phyloP scores from a whole-genome alignment of 2,888 invertebrate species.

The Odiellus spinosus region DNA sequence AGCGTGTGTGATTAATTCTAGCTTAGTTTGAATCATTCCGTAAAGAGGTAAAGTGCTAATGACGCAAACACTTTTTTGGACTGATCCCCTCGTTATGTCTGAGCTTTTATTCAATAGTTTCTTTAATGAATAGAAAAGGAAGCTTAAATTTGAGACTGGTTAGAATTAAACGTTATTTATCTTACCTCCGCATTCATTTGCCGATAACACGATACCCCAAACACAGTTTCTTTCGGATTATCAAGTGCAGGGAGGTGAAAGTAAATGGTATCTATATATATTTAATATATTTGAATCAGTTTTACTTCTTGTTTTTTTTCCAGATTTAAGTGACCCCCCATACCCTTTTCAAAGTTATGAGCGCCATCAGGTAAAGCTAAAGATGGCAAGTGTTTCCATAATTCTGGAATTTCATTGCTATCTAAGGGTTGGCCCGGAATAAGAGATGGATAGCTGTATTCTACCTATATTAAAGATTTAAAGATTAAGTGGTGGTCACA shows the following conservation, averaged over 20 bases:
- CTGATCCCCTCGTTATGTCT: constrained; percentile 90
- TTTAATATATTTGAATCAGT: no score
- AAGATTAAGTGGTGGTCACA: no score
- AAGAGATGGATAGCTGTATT: constrained; percentile 78
- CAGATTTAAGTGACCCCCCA: no score
- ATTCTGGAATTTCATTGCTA: constrained; percentile 67
- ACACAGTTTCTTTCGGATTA: constrained; percentile 69
- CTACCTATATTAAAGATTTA: constrained; percentile 33
- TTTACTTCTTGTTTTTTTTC: no score
- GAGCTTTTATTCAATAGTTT: constrained; percentile 78
- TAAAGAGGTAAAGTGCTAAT: constrained; percentile 77
- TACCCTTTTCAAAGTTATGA: constrained; percentile 72
- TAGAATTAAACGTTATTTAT: not conserved
- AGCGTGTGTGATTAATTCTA: constrained; percentile 87
- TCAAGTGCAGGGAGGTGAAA: constrained; percentile 82
- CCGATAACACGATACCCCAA: constrained; percentile 91
- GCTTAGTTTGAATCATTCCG: constrained; percentile 81
- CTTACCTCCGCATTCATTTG: constrained; percentile 85
- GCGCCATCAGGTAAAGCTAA: constrained; percentile 94
- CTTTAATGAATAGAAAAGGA: constrained; percentile 44
- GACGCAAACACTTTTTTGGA: constrained; percentile 96
- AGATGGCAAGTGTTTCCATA: constrained; percentile 93
- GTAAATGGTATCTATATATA: constrained; percentile 62
- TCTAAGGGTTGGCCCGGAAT: constrained; percentile 43
- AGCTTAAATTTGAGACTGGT: not conserved